phyloP scores from a whole-genome alignment of 2,113 vertebrate genomes.

The Cyprinodon brontotheroides region DNA sequence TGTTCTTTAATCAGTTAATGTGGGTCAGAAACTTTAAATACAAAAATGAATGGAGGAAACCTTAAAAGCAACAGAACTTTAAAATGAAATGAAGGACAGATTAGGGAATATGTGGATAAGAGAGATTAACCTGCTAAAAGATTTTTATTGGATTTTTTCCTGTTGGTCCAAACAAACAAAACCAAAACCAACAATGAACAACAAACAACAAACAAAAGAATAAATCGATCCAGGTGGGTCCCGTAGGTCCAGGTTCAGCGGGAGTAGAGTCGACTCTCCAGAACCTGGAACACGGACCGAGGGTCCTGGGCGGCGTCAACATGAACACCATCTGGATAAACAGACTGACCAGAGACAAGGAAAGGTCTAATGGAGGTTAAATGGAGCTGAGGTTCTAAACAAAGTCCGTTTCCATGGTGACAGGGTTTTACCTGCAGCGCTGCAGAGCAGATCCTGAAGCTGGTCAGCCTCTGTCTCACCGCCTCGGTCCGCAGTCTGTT shows the following conservation, averaged over 20 bases:
- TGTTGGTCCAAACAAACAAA: too few relatives aligned
- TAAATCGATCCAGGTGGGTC: conserved; percentile 1
- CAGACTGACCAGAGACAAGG: conserved; percentile 65
- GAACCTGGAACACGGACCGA: conserved; percentile 83
- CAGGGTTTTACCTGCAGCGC: conserved; percentile 48
- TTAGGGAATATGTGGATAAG: too few relatives aligned
- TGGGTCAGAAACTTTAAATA: conserved; percentile 1
- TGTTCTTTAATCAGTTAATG: too few relatives aligned
- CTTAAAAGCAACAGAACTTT: conserved; percentile 2
- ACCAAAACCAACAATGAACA: too few relatives aligned
- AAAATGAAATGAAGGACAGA: background rate
- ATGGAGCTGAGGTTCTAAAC: background rate
- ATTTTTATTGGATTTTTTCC: too few relatives aligned
- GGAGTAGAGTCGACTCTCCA: conserved; percentile 82
- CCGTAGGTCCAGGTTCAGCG: conserved; percentile 21
- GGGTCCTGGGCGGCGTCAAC: conserved; percentile 90
- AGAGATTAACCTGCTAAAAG: too few relatives aligned
- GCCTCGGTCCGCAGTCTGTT: conserved; percentile 74
- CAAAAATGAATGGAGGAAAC: background rate
- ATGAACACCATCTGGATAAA: conserved; percentile 77
- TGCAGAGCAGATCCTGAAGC: conserved; percentile 69
- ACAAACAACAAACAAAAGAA: too few relatives aligned
- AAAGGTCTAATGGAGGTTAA: too few relatives aligned
- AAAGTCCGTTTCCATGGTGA: background rate
- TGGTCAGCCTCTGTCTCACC: conserved; percentile 39